Percentiles rank a stretch among this genome's conserved stretches.
Evolutionary conservation across 2,113 vertebrate genomes (phyloP).

Genomic region (Colaptes auratus): DNA sequence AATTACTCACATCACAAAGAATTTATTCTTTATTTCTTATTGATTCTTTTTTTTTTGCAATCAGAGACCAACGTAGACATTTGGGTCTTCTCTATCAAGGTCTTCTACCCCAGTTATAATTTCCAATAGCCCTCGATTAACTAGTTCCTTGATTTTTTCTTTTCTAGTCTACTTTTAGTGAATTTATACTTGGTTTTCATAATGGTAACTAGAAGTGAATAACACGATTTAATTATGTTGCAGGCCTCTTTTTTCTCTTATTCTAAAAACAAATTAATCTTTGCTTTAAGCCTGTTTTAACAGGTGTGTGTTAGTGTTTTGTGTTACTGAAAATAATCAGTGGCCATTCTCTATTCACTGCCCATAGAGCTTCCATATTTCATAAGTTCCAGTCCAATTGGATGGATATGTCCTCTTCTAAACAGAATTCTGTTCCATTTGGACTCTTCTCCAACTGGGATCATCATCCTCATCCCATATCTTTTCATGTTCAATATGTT

Average conservation of each 20-base stretch:
- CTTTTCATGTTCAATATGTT: background rate
- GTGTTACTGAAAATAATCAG: background rate
- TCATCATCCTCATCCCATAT: background rate
- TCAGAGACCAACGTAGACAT: background rate
- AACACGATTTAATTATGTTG: background rate
- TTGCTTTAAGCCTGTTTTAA: background rate
- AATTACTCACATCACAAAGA: background rate
- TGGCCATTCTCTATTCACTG: background rate
- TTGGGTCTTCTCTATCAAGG: background rate
- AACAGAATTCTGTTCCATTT: background rate
- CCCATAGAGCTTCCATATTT: background rate
- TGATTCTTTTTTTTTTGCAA: background rate
- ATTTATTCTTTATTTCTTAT: background rate
- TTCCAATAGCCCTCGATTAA: background rate
- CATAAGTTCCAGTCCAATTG: background rate
- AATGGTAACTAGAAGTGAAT: background rate
- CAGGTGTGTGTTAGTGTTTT: background rate
- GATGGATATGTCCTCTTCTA: background rate
- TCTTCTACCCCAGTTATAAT: background rate
- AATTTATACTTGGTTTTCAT: background rate
- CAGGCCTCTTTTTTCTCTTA: background rate
- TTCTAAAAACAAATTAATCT: background rate
- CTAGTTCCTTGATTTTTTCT: background rate
- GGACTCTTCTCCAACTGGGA: background rate
- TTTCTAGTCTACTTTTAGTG: background rate